A percentile compares a stretch with the other conserved stretches of the same genome.
Conservation (phyloP, 2,888 invertebrate species). For the Carpatolechia fugitivella region DNA sequence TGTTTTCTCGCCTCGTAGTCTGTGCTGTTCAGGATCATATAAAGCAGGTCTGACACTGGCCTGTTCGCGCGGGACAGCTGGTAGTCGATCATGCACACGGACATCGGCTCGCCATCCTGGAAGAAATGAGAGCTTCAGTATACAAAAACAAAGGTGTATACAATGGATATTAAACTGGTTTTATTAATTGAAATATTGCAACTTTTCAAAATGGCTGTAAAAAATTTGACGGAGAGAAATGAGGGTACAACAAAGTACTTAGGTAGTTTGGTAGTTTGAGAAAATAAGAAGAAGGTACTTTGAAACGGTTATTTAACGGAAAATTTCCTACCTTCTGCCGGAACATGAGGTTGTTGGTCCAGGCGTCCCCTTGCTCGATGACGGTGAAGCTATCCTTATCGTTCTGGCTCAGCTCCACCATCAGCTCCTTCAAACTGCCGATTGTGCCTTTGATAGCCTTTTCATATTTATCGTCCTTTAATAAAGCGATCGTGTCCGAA, state of each 20-base stretch:
- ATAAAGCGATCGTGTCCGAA: neutral
- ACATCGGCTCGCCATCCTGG: constrained; percentile 10
- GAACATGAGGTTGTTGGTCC: constrained; percentile 17
- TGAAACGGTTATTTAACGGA: constrained; percentile 10
- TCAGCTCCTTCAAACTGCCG: neutral
- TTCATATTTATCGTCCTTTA: neutral
- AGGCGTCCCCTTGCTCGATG: constrained; percentile 4
- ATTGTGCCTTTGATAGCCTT: neutral
- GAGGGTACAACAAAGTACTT: no score
- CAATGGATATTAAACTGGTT: no score
- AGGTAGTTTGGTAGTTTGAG: neutral
- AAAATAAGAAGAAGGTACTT: no score
- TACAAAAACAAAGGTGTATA: no score
- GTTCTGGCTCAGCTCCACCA: neutral
- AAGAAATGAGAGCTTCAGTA: neutral
- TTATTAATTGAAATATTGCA: no score
- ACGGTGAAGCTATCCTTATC: neutral
- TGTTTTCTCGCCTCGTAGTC: constrained; percentile 31
- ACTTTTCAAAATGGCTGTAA: no score
- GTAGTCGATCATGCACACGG: constrained; percentile 39
- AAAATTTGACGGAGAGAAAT: no score
- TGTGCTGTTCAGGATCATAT: constrained; percentile 38
- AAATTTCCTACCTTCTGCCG: constrained; percentile 19
- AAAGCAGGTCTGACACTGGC: constrained; percentile 33
- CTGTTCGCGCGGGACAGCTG: constrained; percentile 31